A percentile compares a stretch with the other conserved stretches of the same genome.
These are phyloP conservation scores for Chymomyza caudatula DNA, from an alignment of 2,888 invertebrate genomes.

Conservation along the genomic window DNA sequence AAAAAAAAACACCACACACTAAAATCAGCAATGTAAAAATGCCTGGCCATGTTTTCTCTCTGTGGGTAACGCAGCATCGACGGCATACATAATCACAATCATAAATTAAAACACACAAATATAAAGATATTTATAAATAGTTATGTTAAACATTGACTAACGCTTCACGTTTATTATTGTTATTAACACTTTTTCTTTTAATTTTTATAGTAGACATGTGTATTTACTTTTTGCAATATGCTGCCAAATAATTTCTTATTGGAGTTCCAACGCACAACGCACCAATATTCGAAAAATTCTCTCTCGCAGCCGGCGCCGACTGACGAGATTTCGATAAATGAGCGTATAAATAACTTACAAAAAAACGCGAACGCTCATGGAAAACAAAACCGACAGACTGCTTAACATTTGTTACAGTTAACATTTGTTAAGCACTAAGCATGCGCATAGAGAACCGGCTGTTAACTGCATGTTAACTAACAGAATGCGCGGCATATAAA, in stretches of 20 bases:
- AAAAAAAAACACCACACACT: constrained; percentile 13
- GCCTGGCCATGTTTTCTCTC: not conserved
- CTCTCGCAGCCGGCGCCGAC: constrained; percentile 51
- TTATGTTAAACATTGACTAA: not conserved
- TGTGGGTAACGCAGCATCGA: not conserved
- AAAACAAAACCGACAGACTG: not conserved
- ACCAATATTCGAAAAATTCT: constrained; percentile 19
- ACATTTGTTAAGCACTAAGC: not conserved
- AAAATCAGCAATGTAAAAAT: constrained; percentile 44
- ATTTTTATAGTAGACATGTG: not conserved
- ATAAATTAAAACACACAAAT: not conserved
- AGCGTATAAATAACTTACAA: not conserved
- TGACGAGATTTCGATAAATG: constrained; percentile 16
- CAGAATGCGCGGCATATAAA: not conserved
- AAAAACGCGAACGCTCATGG: not conserved
- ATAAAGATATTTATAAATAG: too few relatives aligned
- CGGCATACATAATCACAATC: not conserved
- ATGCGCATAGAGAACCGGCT: not conserved
- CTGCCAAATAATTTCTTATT: constrained; percentile 5
- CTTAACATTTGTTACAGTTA: not conserved
- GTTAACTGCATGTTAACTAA: not conserved
- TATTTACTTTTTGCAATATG: constrained; percentile 11
- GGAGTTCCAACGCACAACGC: not conserved
- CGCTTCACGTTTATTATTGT: not conserved
- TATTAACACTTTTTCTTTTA: not conserved